Evolutionary conservation across 2,888 invertebrate species (phyloP), one percentile per base, ranked within the genome.

Genomic region (Eubasilissa splendida): DNA sequence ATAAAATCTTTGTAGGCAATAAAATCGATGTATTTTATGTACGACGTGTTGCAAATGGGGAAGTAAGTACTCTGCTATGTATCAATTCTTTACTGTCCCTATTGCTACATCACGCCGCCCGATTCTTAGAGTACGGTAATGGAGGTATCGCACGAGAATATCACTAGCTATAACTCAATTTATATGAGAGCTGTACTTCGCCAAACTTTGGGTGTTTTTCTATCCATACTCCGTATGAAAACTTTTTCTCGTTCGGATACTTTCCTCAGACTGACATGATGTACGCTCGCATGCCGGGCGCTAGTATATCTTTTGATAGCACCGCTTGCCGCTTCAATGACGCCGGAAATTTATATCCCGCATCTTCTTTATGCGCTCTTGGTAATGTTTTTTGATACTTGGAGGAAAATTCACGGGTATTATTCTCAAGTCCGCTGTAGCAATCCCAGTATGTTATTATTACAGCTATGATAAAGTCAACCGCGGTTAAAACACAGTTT

Each of bases 261-360:
- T 73, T 58, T 54, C 9, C 33, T 3, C 54, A 54, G 22, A 12
- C 71, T 56, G 71, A 56, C 60, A 79, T 81, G 81, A 81, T 73
- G 73, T 79, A 81, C 76, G 81, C 60, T 81, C 79, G 79, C 81
- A 76, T 81, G 81, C 75, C 12, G 14, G 63, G 71, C 59, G 71
- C 77, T 71, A 78, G 54, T 81, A 76, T 81, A 58, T 68, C 70
- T 65, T 33, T 50, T 52, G 66, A 53, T 22, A n/a, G 74, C 31
- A 73, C 75, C 59, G 42, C 80, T 59, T 54, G 77, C 52, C 58
- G 77, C 77, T 50, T 58, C 68, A 50, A 76, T 31, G 75, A 70
- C 76, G 68, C 33, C 76, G 68, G 50, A 14, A 56, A 81, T 81
- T 78, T 79, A 81, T 75, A 58, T 33, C 63, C 50, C 66, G 66